Evolutionary conservation across 2,113 vertebrate genomes (phyloP), one percentile per base, ranked within the genome.

Genomic region (Poecile atricapillus): DNA sequence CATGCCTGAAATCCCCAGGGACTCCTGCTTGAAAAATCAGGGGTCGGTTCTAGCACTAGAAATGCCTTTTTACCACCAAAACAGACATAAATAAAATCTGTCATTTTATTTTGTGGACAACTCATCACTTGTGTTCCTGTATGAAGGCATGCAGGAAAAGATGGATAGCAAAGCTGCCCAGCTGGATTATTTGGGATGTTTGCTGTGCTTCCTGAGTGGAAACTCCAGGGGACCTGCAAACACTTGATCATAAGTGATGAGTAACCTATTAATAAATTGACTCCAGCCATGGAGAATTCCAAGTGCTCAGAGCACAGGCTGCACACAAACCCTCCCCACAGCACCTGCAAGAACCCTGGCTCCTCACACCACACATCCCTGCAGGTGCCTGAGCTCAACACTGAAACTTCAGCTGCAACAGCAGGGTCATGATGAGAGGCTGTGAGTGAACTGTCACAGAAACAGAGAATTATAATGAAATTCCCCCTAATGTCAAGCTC

Each of bases 111-210:
- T 86, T 55, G 33, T 28, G 76, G 64, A 46, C 49, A 41, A 30
- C 86, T 86, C 83, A 37, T 92, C 87, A 82, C 50, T 95, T 70
- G 94, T 78, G 53, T 52, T 87, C 86, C n/a, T n/a, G n/a, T n/a
- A n/a, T n/a, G 79, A 82, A 92, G 87, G 55, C 81, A 73, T 37
- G 21, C 21, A 69, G 64, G 49, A 69, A 30, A 83, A 90, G 90
- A 96, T 9, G 59, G 87, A 83, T 15, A 47, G 70, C 47, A 80
- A 44, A 69, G 70, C 52, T 84, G 67, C 70, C 81, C 83, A n/a
- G 39, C 46, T 78, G 88, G 74, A 64, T 91, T 69, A 21, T n/a
- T 78, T 43, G 23, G 83, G 63, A 68, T 63, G 67, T 47, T 52
- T 80, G 88, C 77, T 95, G 13, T 3, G 22, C 39, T 50, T 65